Evolutionary conservation across 2,888 invertebrate species (phyloP), one percentile per base, ranked within the genome.

Genomic region (Ormyrus pomaceus): DNA sequence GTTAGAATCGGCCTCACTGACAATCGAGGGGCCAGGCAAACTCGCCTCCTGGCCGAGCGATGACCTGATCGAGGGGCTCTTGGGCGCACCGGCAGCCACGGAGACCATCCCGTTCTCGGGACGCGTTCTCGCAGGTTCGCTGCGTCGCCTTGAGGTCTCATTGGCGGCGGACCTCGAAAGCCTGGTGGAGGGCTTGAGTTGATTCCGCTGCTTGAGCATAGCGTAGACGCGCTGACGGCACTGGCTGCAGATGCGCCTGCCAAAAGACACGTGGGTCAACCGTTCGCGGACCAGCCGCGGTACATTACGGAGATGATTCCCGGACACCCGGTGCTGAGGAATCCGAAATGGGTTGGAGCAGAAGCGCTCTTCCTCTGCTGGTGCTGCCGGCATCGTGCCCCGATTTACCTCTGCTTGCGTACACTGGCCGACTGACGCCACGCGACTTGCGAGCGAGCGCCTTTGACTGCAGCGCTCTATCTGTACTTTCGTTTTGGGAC

Each of bases 291-390:
- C 58, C 6, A 61, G 4, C 45, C 45, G 73, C 2, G 77, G 77
- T 2, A 82, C 82, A 10, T 51, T 59, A 4, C 79, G 74, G 19
- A 82, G 55, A 0, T 50, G 55, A 0, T 46, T 34, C 0, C n/a
- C 65, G 0, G 13, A 9, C 8, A 34, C 46, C 0, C 7, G 10
- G 13, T 82, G 82, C 13, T 68, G 11, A 0, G 82, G 80, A 46
- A 80, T 78, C 2, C 80, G 48, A n/a, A 82, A 82, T 0, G 82
- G 82, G 58, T 82, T 82, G 51, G 72, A 62, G 65, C 82, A 82
- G 0, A 34, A 34, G 4, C 34, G 34, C 34, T 34, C 34, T 34
- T 34, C 34, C 1, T n/a, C 58, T 34, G 13, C 61, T 48, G 64
- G 48, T n/a, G 34, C 64, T 11, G 69, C 69, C 56, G 69, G 69